These are phyloP conservation scores for Borostomias antarcticus DNA, from an alignment of 2,797 vertebrate genomes.

Conservation along the genomic window DNA sequence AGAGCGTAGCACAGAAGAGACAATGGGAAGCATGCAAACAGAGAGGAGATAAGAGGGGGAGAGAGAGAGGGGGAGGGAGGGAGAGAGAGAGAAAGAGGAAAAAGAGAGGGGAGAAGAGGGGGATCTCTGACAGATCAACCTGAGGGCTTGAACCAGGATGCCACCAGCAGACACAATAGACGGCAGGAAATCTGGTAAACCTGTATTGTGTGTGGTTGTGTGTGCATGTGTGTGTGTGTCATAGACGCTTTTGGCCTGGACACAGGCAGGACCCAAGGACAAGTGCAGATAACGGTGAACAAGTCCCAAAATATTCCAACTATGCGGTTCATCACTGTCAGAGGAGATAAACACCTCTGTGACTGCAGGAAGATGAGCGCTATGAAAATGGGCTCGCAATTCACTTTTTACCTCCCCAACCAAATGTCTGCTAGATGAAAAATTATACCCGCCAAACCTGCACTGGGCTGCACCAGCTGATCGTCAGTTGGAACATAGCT, in stretches of 20 bases:
- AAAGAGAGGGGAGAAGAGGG: slow-evolving; percentile 11
- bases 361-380: slow-evolving; percentile 55
- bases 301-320: slow-evolving; percentile 73
- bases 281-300: slow-evolving; percentile 63
- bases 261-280: slow-evolving; percentile 67
- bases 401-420: too few relatives aligned
- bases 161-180: slow-evolving; percentile 74
- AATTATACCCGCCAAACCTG: too few relatives aligned
- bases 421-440: too few relatives aligned
- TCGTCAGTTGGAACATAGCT: too few relatives aligned
- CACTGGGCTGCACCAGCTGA: too few relatives aligned
- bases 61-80: background rate
- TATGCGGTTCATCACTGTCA: slow-evolving; percentile 74
- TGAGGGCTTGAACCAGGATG: slow-evolving; percentile 63
- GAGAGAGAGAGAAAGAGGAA: slow-evolving; percentile 22
- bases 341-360: slow-evolving; percentile 67
- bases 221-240: background rate
- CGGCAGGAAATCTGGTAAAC: slow-evolving; percentile 76
- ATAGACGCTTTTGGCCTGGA: background rate
- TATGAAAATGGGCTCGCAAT: background rate
- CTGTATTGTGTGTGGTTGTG: slow-evolving; percentile 49
- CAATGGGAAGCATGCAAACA: background rate
- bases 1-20: too few relatives aligned
- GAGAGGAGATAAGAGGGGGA: too few relatives aligned
- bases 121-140: slow-evolving; percentile 37